A percentile compares a stretch with the other conserved stretches of the same genome.
Conservation (phyloP, 2,797 vertebrate species). For the Okamejei kenojei region DNA sequence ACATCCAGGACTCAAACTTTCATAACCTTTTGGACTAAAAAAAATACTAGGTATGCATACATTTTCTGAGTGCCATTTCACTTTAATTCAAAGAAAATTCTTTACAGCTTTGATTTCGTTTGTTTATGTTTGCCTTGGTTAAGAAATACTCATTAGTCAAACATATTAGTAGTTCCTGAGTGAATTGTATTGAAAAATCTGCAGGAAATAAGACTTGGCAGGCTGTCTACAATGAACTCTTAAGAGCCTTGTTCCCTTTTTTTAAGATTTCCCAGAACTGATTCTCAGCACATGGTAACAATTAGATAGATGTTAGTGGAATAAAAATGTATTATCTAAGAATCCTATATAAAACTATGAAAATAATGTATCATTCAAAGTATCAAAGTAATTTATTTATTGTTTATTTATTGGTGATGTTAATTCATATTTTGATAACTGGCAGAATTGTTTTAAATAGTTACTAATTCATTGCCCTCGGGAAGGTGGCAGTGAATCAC, state of each 20-base stretch:
- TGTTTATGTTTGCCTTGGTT: constrained; percentile 6
- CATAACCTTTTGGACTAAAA: not conserved
- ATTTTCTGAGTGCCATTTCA: not conserved
- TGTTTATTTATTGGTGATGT: too few species aligned
- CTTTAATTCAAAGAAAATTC: not conserved
- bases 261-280: constrained; percentile 49
- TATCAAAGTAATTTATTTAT: not conserved
- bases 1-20: not conserved
- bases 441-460: too few species aligned
- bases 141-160: constrained; percentile 24
- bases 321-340: not conserved
- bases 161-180: constrained; percentile 19
- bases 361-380: not conserved
- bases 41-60: too few species aligned
- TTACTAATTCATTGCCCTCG: too few species aligned
- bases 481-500: too few species aligned
- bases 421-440: too few species aligned
- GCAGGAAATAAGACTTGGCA: constrained; percentile 44
- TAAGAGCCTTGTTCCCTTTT: constrained; percentile 44
- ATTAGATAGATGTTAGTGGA: not conserved
- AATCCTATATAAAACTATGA: not conserved
- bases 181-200: constrained; percentile 43
- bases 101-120: not conserved
- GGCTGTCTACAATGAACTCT: constrained; percentile 43
- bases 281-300: constrained; percentile 44